Percentiles rank a stretch among this genome's conserved stretches.
These are phyloP conservation scores for Falco punctatus DNA, from an alignment of 2,113 vertebrate genomes.

Conservation along the genomic window DNA sequence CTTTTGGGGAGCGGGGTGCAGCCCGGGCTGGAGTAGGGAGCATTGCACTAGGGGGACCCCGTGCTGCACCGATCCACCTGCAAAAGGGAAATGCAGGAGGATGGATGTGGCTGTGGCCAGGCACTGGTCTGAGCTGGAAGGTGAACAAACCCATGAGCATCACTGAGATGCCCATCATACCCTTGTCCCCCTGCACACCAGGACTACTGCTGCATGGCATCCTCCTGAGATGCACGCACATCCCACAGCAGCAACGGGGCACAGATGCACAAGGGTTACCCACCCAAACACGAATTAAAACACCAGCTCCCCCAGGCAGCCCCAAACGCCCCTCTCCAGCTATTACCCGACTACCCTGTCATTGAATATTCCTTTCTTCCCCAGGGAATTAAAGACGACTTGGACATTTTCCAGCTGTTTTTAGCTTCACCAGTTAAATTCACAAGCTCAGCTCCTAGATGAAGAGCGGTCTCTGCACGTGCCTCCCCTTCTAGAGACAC, in stretches of 20 bases:
- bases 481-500: not conserved
- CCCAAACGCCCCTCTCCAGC: not conserved
- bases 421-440: not conserved
- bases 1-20: not conserved
- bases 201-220: not conserved
- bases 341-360: not conserved
- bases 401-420: not conserved
- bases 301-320: not conserved
- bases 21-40: not conserved
- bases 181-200: fast-evolving
- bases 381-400: not conserved
- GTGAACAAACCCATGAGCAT: not conserved
- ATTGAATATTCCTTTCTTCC: not conserved
- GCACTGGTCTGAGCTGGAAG: not conserved
- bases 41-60: not conserved
- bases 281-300: not conserved
- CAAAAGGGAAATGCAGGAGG: not conserved
- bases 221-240: fast-evolving
- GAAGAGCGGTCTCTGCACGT: not conserved
- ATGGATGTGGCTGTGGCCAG: not conserved
- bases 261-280: not conserved
- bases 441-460: not conserved
- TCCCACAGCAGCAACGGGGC: not conserved
- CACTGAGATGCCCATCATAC: fast-evolving
- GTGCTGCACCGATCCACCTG: fast-evolving